phyloP scores from a whole-genome alignment of 2,888 invertebrate species.

The Helicoverpa assulta region DNA sequence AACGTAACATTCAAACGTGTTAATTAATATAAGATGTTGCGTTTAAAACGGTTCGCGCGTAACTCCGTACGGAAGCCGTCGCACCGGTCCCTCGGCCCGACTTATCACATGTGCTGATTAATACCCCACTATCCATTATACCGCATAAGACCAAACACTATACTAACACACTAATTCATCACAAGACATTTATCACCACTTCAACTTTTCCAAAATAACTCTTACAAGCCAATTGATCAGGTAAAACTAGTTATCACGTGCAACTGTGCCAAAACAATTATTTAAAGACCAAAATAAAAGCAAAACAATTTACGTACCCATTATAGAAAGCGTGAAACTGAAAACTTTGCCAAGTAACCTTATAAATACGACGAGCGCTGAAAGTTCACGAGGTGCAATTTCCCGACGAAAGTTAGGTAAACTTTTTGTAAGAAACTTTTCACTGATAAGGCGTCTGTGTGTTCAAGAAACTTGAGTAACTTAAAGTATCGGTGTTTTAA shows the following conservation, averaged over 20 bases:
- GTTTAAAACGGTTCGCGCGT: slow-evolving; percentile 57
- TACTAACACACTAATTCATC: background rate
- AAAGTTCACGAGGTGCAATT: slow-evolving; percentile 39
- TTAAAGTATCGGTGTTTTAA: background rate
- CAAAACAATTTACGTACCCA: slow-evolving; percentile 20
- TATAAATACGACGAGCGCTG: slow-evolving; percentile 49
- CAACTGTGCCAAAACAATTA: slow-evolving; percentile 43
- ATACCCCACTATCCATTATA: slow-evolving; percentile 70
- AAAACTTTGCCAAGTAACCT: slow-evolving; percentile 53
- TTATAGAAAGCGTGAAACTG: slow-evolving; percentile 24
- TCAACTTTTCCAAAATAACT: background rate
- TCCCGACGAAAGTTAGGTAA: slow-evolving; percentile 22
- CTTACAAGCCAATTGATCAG: slow-evolving; percentile 11
- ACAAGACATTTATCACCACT: slow-evolving; percentile 11
- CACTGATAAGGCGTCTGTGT: background rate
- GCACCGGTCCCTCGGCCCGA: slow-evolving; percentile 70
- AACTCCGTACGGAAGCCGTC: slow-evolving; percentile 71
- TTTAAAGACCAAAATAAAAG: slow-evolving; percentile 22
- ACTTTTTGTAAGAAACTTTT: slow-evolving; percentile 27
- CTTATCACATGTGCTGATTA: slow-evolving; percentile 69
- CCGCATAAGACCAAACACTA: slow-evolving; percentile 36
- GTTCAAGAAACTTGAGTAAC: background rate
- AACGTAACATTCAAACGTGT: slow-evolving; percentile 23
- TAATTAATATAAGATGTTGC: slow-evolving; percentile 35
- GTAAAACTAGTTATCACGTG: slow-evolving; percentile 37